phyloP scores from a whole-genome alignment of 2,113 vertebrate genomes.

The Zingel zingel region DNA sequence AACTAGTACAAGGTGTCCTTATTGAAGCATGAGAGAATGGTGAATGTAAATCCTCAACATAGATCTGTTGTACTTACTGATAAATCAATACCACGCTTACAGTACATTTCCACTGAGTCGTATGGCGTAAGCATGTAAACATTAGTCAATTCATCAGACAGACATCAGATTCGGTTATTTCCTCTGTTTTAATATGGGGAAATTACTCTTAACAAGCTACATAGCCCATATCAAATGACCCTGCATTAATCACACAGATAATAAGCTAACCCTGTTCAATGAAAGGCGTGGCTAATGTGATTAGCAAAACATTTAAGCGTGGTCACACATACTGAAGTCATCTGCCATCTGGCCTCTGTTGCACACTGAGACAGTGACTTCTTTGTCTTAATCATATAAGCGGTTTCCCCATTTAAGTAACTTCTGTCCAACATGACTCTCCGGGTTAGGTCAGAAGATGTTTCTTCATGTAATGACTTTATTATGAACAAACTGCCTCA shows the following conservation, averaged over 20 bases:
- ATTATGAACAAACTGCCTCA: neutral
- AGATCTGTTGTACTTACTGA: neutral
- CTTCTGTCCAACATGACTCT: slow-evolving; percentile 2
- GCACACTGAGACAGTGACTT: slow-evolving; percentile 26
- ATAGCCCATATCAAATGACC: slow-evolving; percentile 14
- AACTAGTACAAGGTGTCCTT: neutral
- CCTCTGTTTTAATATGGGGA: slow-evolving; percentile 1
- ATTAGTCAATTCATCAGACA: neutral
- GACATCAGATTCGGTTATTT: neutral
- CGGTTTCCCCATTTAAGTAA: neutral
- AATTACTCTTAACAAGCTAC: slow-evolving; percentile 24
- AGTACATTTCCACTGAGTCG: neutral
- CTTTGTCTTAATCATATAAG: slow-evolving; percentile 35
- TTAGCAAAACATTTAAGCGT: slow-evolving; percentile 49
- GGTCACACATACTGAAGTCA: slow-evolving; percentile 42
- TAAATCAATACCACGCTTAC: neutral
- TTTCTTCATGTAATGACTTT: neutral
- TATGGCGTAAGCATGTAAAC: neutral
- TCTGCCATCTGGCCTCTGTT: slow-evolving; percentile 29
- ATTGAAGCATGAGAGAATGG: neutral
- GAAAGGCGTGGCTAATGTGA: slow-evolving; percentile 41
- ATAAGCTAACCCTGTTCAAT: slow-evolving; percentile 30
- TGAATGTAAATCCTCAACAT: neutral
- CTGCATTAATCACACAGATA: slow-evolving; percentile 47
- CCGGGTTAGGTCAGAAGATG: slow-evolving; percentile 4